phyloP scores from a whole-genome alignment of 2,888 invertebrate genomes.

The Lithophane leautieri region DNA sequence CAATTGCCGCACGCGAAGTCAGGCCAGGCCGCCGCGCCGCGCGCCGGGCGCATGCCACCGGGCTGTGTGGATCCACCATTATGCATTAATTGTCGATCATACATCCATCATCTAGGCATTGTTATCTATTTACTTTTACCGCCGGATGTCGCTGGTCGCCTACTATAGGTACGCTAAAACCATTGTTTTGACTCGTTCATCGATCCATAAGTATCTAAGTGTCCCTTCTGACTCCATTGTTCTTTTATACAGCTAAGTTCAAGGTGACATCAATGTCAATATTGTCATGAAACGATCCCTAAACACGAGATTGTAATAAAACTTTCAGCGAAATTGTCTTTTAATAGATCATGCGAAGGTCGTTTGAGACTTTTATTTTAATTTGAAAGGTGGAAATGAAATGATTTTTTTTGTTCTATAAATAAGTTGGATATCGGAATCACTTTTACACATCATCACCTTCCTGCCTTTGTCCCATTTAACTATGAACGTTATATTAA shows the following conservation, averaged over 20 bases:
- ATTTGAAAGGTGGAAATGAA: constrained; percentile 20
- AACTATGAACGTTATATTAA: no score
- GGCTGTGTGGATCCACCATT: no score
- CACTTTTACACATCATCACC: no score
- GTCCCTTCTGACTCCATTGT: constrained; percentile 37
- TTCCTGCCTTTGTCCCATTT: no score
- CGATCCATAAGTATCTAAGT: constrained; percentile 16
- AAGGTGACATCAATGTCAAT: constrained; percentile 48
- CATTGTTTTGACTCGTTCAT: constrained; percentile 26
- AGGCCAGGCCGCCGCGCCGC: no score
- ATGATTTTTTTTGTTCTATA: no score
- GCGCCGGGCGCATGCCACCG: no score
- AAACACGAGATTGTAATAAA: constrained; percentile 46
- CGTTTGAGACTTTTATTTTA: constrained; percentile 12
- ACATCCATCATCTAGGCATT: not conserved
- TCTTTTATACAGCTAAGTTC: constrained; percentile 49
- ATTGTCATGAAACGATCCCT: constrained; percentile 44
- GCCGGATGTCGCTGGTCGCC: not conserved
- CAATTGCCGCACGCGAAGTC: no score
- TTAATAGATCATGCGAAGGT: constrained; percentile 46
- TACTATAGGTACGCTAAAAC: constrained; percentile 8
- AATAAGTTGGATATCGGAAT: no score
- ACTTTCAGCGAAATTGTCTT: constrained; percentile 48
- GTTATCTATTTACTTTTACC: constrained; percentile 14
- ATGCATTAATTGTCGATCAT: not conserved